phyloP scores from a whole-genome alignment of 53 echinoderm and acorn worm genomes.

The Temnopleurus reevesii region DNA sequence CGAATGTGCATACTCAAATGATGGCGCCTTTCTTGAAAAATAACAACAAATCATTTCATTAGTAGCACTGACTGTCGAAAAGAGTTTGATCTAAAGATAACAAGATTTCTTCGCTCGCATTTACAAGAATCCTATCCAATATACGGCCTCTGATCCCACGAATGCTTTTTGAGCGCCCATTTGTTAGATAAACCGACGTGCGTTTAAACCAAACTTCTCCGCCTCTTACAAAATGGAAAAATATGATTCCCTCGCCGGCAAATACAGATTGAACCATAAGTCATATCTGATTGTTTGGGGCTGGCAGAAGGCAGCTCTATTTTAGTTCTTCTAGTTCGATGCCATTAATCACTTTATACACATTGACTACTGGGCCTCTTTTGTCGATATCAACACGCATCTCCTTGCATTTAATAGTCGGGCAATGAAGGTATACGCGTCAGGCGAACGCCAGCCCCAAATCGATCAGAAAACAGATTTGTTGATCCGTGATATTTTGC shows the following conservation, averaged over 20 bases:
- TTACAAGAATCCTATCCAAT: background rate
- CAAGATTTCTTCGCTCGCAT: background rate
- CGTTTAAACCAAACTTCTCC: background rate
- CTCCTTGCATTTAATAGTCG: background rate
- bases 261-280: constrained; percentile 3
- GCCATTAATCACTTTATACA: background rate
- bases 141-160: background rate
- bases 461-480: constrained; percentile 33
- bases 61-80: no score
- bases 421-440: background rate
- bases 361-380: background rate
- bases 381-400: background rate
- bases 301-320: background rate
- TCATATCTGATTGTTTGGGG: background rate
- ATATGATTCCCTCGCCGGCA: background rate
- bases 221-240: background rate
- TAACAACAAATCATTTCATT: no score
- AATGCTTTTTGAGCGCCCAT: background rate
- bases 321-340: background rate
- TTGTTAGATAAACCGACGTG: background rate
- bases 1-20: no score
- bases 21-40: background rate
- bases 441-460: background rate
- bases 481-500: constrained; percentile 24
- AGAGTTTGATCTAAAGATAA: background rate